phyloP scores from a whole-genome alignment of 2,888 invertebrate species.

The Yponomeuta cagnagella region DNA sequence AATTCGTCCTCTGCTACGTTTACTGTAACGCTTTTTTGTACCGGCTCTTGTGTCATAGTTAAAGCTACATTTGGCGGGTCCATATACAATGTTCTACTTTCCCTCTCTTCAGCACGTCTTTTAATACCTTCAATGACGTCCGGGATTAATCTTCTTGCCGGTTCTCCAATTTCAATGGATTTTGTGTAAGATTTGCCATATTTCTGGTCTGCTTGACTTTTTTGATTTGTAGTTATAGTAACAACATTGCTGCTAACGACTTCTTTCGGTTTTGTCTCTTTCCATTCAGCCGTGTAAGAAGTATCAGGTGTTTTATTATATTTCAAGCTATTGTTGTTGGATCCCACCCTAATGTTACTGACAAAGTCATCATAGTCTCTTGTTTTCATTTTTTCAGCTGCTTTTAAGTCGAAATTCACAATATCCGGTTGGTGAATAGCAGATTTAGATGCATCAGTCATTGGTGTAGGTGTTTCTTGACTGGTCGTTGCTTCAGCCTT shows the following conservation, averaged over 20 bases:
- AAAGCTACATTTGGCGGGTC: slow-evolving; percentile 62
- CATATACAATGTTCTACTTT: slow-evolving; percentile 60
- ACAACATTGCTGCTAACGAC: slow-evolving; percentile 49
- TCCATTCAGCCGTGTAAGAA: slow-evolving; percentile 49
- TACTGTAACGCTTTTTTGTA: slow-evolving; percentile 68
- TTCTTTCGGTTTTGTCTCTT: slow-evolving; percentile 43
- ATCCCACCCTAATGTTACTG: slow-evolving; percentile 67
- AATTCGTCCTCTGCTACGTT: slow-evolving; percentile 69
- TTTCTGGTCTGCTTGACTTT: slow-evolving; percentile 44
- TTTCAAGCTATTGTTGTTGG: slow-evolving; percentile 62
- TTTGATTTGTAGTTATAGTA: slow-evolving; percentile 61
- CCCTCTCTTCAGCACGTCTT: slow-evolving; percentile 49
- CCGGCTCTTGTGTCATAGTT: slow-evolving; percentile 67
- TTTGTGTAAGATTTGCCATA: slow-evolving; percentile 60
- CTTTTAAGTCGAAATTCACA: slow-evolving; percentile 66
- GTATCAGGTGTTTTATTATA: slow-evolving; percentile 47
- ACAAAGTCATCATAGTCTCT: slow-evolving; percentile 65
- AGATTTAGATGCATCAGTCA: slow-evolving; percentile 63
- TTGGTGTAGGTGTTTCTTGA: slow-evolving; percentile 40
- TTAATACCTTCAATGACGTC: slow-evolving; percentile 65
- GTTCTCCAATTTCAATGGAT: slow-evolving; percentile 68
- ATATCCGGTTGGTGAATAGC: slow-evolving; percentile 68
- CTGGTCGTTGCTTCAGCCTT: slow-evolving; percentile 49
- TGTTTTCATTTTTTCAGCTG: slow-evolving; percentile 34
- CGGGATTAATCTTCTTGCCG: slow-evolving; percentile 52